Evolutionary conservation across 2,797 vertebrate species (phyloP).

Genomic region (Phoeniculus purpureus): DNA sequence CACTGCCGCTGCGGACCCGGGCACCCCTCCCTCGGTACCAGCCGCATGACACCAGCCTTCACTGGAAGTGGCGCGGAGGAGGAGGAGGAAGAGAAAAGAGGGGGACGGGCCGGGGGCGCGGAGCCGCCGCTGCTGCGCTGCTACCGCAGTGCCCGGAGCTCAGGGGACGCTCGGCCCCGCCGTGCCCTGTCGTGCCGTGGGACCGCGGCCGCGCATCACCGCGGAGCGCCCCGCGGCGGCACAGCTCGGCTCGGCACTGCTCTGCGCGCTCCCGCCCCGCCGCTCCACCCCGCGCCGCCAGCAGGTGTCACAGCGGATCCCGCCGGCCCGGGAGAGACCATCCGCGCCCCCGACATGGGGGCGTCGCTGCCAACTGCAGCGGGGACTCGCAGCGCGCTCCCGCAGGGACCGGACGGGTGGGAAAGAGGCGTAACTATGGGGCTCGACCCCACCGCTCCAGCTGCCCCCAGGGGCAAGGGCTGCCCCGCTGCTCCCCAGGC

Average conservation of each 20-base stretch:
- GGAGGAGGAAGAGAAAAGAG: slow-evolving; percentile 21
- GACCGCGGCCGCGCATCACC: not conserved
- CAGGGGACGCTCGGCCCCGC: not conserved
- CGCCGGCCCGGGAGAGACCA: slow-evolving; percentile 39
- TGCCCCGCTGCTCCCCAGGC: not conserved
- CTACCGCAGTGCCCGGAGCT: slow-evolving; percentile 30
- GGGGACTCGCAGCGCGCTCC: not conserved
- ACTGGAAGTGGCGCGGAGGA: slow-evolving; percentile 35
- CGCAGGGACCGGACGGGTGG: not conserved
- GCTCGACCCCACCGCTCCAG: not conserved
- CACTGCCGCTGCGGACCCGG: slow-evolving; percentile 66
- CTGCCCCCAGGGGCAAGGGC: no score
- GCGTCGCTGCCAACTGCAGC: not conserved
- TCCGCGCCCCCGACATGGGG: not conserved
- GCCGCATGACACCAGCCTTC: slow-evolving; percentile 73
- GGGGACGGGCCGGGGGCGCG: slow-evolving; percentile 3
- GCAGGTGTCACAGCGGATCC: slow-evolving; percentile 34
- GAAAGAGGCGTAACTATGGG: no score
- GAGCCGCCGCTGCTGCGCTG: slow-evolving; percentile 1
- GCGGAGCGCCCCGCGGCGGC: not conserved
- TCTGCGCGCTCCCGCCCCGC: not conserved
- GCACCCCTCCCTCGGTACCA: slow-evolving; percentile 66
- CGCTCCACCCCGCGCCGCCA: not conserved
- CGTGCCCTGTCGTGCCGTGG: not conserved
- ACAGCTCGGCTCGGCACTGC: not conserved